These are phyloP conservation scores for Caenorhabditis sp. DNA, from an alignment of 2,888 invertebrate genomes.

Conservation along the genomic window DNA sequence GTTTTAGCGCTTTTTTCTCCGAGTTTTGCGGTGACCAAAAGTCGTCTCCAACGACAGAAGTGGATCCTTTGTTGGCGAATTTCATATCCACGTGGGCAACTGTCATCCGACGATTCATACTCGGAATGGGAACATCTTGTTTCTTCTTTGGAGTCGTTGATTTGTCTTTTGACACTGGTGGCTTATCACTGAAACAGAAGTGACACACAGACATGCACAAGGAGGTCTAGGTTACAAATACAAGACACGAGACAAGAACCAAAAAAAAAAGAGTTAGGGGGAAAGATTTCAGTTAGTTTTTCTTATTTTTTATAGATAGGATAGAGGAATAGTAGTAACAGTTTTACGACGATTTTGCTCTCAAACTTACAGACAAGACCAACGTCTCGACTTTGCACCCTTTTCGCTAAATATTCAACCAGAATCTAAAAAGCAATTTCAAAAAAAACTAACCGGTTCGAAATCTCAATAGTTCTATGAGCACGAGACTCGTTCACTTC, in stretches of 20 bases:
- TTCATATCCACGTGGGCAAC: conserved; percentile 39
- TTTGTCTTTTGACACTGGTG: conserved; percentile 11
- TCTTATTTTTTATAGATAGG: not conserved
- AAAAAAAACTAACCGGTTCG: conserved; percentile 87
- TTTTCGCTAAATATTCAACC: conserved; percentile 51
- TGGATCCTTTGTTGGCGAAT: conserved; percentile 43
- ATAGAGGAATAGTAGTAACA: conserved; percentile 19
- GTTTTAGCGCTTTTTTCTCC: conserved; percentile 45
- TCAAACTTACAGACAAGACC: conserved; percentile 67
- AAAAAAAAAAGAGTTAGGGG: not conserved
- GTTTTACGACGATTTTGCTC: conserved; percentile 36
- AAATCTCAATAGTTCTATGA: conserved; percentile 92
- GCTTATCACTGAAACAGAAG: conserved; percentile 35
- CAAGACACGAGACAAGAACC: not conserved
- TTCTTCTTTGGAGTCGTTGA: conserved; percentile 3
- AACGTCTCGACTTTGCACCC: conserved; percentile 60
- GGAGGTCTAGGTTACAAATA: not conserved
- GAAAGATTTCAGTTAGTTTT: not conserved
- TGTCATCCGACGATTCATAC: conserved; percentile 13
- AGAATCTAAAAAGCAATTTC: not conserved
- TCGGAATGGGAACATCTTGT: not conserved
- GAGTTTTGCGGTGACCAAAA: conserved; percentile 52
- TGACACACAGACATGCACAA: conserved; percentile 45
- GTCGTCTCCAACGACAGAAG: conserved; percentile 43
- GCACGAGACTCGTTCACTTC: conserved; percentile 96